Base-by-base conservation (phyloP, 1,140 invertebrate genomes). In the Argopecten irradians region DNA sequence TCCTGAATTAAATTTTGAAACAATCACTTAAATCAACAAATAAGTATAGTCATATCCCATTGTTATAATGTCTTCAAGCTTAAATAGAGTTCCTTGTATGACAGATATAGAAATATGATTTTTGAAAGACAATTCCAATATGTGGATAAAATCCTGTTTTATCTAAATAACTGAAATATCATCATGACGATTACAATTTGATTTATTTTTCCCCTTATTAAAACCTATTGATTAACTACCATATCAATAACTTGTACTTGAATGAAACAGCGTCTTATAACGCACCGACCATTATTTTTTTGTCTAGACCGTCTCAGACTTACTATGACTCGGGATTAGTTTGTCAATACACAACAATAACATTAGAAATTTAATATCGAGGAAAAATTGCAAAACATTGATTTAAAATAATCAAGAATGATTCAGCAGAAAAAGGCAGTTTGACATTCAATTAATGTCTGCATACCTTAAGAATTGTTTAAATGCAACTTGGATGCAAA, bases 351-450 rank as follows among this genome's bases (percentile, higher is more conserved):
- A 1, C 1, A 5, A 71, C 55, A 71, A 71, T 71, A 71, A 3
- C 22, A 71, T 8, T 28, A 16, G 55, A 5, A 71, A 71, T 71
- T 2, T 28, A 71, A 71, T 71, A 71, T 5, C 22, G n/a, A n/a
- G 16, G 55, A 71, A 71, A 71, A 71, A 71, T 71, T 71, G 55
- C n/a, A 71, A 71, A 71, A 71, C 22, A 71, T 71, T 46, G n/a
- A 28, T 71, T 71, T n/a, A 28, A 3, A 28, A 28, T 71, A 1
- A 71, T 71, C 22, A n/a, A 28, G 55, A 71, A 71, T 71, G 55
- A 71, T 71, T 71, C 55, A 28, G 28, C 55, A 71, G 55, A 71
- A 71, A 71, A 71, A 28, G 55, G 28, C 2, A 7, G 13, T 46
- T 46, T 46, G n/a, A n/a, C n/a, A n/a, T n/a, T n/a, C n/a, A 39